These are phyloP conservation scores for Siderastrea siderea DNA, from an alignment of 92 coral and sea anemone species.

Conservation along the genomic window DNA sequence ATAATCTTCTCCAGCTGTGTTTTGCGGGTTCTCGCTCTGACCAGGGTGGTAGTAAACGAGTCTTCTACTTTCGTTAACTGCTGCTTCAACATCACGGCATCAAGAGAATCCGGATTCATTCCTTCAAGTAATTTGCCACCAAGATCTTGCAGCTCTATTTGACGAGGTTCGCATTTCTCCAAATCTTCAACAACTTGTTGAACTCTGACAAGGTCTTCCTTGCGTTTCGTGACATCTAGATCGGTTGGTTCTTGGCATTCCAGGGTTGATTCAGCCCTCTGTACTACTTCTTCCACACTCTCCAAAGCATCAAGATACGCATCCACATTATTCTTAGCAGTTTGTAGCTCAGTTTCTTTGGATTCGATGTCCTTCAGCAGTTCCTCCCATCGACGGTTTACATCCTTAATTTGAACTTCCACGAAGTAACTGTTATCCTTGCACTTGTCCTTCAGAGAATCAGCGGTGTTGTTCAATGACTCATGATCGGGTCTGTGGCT, in stretches of 20 bases:
- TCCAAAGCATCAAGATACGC: conserved; percentile 66
- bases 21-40: conserved; percentile 79
- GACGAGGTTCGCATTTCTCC: conserved; percentile 85
- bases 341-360: conserved; percentile 68
- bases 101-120: conserved; percentile 84
- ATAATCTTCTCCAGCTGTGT: conserved; percentile 75
- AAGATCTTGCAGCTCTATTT: conserved; percentile 73
- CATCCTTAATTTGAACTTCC: conserved; percentile 83
- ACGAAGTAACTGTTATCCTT: conserved; percentile 85
- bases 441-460: conserved; percentile 86
- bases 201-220: conserved; percentile 78
- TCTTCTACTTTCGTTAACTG: conserved; percentile 77
- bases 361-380: conserved; percentile 74
- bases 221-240: conserved; percentile 71
- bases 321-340: conserved; percentile 76
- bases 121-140: conserved; percentile 81
- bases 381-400: conserved; percentile 88
- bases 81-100: conserved; percentile 76
- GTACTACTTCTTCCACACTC: conserved; percentile 80
- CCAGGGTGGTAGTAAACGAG: conserved; percentile 60
- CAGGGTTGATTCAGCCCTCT: conserved; percentile 75
- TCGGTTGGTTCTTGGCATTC: conserved; percentile 77
- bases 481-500: conserved; percentile 86
- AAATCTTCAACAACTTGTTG: conserved; percentile 78
- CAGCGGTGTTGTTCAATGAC: conserved; percentile 78